These are phyloP conservation scores for Trichoplusia ni DNA, from an alignment of 1,140 invertebrate genomes.

Conservation along the genomic window DNA sequence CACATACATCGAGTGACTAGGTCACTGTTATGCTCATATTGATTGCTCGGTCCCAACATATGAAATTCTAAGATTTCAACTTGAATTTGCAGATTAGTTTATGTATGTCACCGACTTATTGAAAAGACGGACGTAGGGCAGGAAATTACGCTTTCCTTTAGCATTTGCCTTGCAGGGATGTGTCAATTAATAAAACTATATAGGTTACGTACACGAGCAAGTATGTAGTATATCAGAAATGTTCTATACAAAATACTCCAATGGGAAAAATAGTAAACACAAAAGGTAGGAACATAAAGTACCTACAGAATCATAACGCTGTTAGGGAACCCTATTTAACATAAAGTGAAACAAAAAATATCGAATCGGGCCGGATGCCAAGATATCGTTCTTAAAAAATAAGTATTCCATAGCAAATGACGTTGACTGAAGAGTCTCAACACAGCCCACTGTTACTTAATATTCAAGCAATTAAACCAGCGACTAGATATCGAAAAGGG, in stretches of 20 bases:
- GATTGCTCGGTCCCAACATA: constrained; percentile 16
- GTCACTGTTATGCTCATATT: constrained; percentile 19
- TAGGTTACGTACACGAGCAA: no score
- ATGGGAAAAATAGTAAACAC: no score
- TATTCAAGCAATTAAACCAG: constrained; percentile 46
- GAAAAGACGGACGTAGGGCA: no score
- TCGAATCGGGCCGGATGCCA: constrained; percentile 42
- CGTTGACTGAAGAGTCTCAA: constrained; percentile 14
- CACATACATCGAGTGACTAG: constrained; percentile 24
- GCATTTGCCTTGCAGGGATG: neutral
- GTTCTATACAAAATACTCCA: no score
- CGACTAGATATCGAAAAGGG: constrained; percentile 10
- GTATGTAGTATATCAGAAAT: no score
- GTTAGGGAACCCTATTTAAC: constrained; percentile 42
- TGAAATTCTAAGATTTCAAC: neutral
- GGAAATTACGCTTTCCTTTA: neutral
- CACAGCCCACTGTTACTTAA: constrained; percentile 30
- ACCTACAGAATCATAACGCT: constrained; percentile 22
- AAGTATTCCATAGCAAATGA: constrained; percentile 21
- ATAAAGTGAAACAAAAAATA: constrained; percentile 46
- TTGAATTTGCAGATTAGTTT: neutral
- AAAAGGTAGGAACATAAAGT: neutral
- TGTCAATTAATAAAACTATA: no score
- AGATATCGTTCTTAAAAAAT: constrained; percentile 29
- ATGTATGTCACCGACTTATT: neutral